Base-by-base conservation (phyloP, 2,797 vertebrate species). In the Chromobotia macracanthus region DNA sequence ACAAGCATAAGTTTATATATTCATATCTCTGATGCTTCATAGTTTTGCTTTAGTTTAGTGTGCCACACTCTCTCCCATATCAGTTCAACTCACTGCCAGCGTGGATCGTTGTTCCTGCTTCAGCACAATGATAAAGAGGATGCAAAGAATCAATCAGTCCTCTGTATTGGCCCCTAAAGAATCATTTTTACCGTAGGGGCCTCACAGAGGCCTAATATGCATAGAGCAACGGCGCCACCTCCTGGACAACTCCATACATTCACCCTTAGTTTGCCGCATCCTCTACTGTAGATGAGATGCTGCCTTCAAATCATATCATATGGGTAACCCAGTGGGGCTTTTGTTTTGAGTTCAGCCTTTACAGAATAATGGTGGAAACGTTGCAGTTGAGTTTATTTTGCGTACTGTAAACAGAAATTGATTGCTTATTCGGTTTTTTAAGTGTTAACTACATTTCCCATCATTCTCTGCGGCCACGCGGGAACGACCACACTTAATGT, bases 131-230 rank as follows among this genome's bases (percentile, higher is more conserved):
- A 85, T 75, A 85, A 81, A 82, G 74, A 6, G 75, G 80, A 82
- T 77, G 82, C 80, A 77, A 85, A 86, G 82, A 86, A 86, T 86
- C 84, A 84, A 86, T 86, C 84, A 80, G 74, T 68, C 41, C 84
- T 80, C 84, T 82, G 82, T 71, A 48, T 71, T 9, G 19, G 35
- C 82, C 80, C 80, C 75, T 78, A 67, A 75, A 82, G 80, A 86
- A 86, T 84, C 80, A 80, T 84, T 80, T 38, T 84, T 69, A 84
- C 66, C 71, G 70, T 72, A 78, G 75, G 75, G 80, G 50, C 67
- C n/a, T 44, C 12, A 23, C 81, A 75, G 73, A 84, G 72, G 63
- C 46, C 70, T 67, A 77, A 67, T 56, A 79, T 75, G 84, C 84
- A 77, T 55, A 80, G 82, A 86, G 84, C 84, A 80, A 80, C 64